Percentiles rank a stretch among this genome's conserved stretches.
These are phyloP conservation scores for Amia ocellicauda DNA, from an alignment of 2,113 vertebrate species.

Conservation along the genomic window DNA sequence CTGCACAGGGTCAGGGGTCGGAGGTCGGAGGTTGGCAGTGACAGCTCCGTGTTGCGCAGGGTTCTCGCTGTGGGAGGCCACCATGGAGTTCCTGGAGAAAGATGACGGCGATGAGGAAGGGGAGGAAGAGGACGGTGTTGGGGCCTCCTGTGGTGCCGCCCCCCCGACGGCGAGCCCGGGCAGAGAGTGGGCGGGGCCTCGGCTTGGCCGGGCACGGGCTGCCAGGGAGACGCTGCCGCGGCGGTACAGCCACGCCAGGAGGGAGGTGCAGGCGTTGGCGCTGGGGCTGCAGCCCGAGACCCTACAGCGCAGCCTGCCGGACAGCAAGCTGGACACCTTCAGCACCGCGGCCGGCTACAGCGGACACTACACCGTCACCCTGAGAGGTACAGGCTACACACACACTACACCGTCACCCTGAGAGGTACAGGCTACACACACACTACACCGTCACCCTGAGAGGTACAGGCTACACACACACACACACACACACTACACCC, in stretches of 20 bases:
- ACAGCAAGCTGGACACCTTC: conserved; percentile 36
- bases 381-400: conserved; percentile 36
- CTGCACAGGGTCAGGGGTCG: too few relatives aligned
- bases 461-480: neutral
- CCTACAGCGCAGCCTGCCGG: conserved; percentile 30
- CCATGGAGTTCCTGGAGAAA: conserved; percentile 63
- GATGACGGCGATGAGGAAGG: conserved; percentile 30
- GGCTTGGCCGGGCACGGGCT: conserved; percentile 17
- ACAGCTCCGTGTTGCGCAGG: conserved; percentile 11
- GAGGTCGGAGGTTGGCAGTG: too few relatives aligned
- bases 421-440: neutral
- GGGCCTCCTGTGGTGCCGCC: conserved; percentile 21
- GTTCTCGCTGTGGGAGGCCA: conserved; percentile 54
- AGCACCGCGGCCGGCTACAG: conserved; percentile 36
- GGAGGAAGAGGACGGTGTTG: neutral
- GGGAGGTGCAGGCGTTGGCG: conserved; percentile 45
- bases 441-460: neutral
- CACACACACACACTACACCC: neutral
- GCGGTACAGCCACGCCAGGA: conserved; percentile 40
- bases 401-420: neutral
- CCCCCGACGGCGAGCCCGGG: neutral
- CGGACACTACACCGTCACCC: conserved; percentile 51
- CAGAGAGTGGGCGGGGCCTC: conserved; percentile 1
- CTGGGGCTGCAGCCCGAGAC: conserved; percentile 36
- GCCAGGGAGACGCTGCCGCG: conserved; percentile 53